Base-by-base conservation (phyloP, 2,888 invertebrate species). In the Tromatobia lineatoria region DNA sequence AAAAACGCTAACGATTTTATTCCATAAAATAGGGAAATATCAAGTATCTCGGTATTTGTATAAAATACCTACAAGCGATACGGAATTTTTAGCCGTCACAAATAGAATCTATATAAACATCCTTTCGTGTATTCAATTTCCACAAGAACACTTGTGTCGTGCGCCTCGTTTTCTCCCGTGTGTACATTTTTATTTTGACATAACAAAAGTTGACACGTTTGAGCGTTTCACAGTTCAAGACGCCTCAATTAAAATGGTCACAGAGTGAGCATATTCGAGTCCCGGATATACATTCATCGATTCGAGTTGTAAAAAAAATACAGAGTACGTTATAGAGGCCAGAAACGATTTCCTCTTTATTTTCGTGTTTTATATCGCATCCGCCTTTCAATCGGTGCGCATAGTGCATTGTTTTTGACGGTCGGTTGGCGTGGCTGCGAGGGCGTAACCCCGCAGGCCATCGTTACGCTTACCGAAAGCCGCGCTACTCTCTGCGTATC, bases 381-480 rank as follows among this genome's bases (percentile, higher is more conserved):
- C 71, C 38, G 38, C 34, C 54, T 74, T 82, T 38, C 42, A 70
- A 70, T 70, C 73, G 57, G 47, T 38, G 47, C 38, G 6, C 20
- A 42, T 38, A 6, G 50, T 70, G 54, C 45, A 70, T 83, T 70
- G 73, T 69, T 75, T 71, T 80, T 74, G 45, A 74, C 42, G 52
- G 20, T 47, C 15, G 18, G 47, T 71, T 66, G 25, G n/a, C 20
- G 69, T 8, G 1, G 47, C 15, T 54, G 59, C 23, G 54, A 23
- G 15, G 38, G 54, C 11, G 29, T 20, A 61, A 20, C 64, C 52
- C 84, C 78, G 20, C 57, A 50, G 78, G 84, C 80, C 78, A 84
- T 84, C 84, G 84, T 84, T 84, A 84, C 70, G 81, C 84, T 81
- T 57, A 50, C 61, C 45, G 59, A 69, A 64, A 52, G 69, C 64